Conservation (phyloP, 2,797 vertebrate species). For the Parotocinclus haroldoi region DNA sequence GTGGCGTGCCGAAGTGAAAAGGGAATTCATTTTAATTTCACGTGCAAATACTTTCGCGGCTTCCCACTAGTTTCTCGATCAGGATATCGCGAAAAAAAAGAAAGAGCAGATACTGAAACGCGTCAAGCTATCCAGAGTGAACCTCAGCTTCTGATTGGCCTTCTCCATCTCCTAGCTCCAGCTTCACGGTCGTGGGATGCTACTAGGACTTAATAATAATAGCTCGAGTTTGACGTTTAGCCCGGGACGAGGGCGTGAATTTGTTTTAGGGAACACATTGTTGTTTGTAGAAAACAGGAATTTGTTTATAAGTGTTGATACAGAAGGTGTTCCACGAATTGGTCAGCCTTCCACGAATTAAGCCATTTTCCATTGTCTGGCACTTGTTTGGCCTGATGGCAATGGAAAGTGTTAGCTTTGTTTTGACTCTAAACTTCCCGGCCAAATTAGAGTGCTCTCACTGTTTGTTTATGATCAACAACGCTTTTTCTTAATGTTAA, state of each 20-base stretch:
- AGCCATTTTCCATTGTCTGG: constrained; percentile 56
- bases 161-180: constrained; percentile 3
- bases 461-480: not conserved
- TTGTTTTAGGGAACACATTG: constrained; percentile 47
- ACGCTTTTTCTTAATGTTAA: not conserved
- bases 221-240: constrained; percentile 33
- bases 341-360: constrained; percentile 63
- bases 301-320: constrained; percentile 27
- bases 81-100: constrained; percentile 52
- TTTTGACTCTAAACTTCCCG: constrained; percentile 67
- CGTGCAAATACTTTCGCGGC: constrained; percentile 69
- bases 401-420: constrained; percentile 66
- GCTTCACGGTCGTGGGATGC: constrained; percentile 31
- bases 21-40: constrained; percentile 69
- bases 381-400: constrained; percentile 51
- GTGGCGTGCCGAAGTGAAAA: constrained; percentile 60
- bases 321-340: constrained; percentile 27
- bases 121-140: constrained; percentile 37
- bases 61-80: constrained; percentile 65
- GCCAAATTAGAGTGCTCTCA: constrained; percentile 56
- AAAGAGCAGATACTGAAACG: constrained; percentile 61
- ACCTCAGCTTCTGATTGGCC: constrained; percentile 26
- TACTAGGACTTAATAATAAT: constrained; percentile 32
- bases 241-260: constrained; percentile 28
- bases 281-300: constrained; percentile 61